Evolutionary conservation across 1,140 invertebrate genomes (phyloP), one percentile per base, ranked within the genome.

Genomic region (Tetranychus urticae): DNA sequence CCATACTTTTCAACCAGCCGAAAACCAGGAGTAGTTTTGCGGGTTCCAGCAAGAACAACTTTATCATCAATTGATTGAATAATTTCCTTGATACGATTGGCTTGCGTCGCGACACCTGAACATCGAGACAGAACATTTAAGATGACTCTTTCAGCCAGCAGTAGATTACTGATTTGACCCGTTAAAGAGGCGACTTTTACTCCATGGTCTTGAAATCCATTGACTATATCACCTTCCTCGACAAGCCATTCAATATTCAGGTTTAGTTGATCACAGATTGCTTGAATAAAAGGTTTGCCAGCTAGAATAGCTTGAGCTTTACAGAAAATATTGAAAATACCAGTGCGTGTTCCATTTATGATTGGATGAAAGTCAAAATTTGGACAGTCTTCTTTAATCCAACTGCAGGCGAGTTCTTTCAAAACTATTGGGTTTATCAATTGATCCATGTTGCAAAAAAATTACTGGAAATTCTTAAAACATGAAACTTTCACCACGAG

Each of bases 1-100:
- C 74, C 69, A 68, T 76, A 77, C 64, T 77, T 77, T 66, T 77
- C 75, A 6, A 75, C 73, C 59, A 75, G 60, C 63, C 75, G 67
- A 66, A 77, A 77, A 3, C 75, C 75, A 14, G 75, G 75, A 0
- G 75, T 77, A 1, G 75, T 76, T 65, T 76, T 76, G 8, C 75
- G 64, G 4, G 74, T 75, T 4, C 73, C 74, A 42, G 73, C 73
- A 3, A 76, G 50, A 64, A 70, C 66, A 14, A 74, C 74, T 23
- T 65, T 66, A 74, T 74, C 75, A 2, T 68, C 59, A 1, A 64
- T 67, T n/a, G 66, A 62, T 7, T 65, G 57, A 8, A 67, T 56
- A 45, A 34, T 48, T 8, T 12, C 7, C 31, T 23, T 31, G 33
- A 66, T 47, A n/a, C 46, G 52, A 33, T 56, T 60, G 31, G 72